A percentile compares a stretch with the other conserved stretches of the same genome.
phyloP scores from a whole-genome alignment of 1,140 invertebrate species.

The Zaprionus inermis region DNA sequence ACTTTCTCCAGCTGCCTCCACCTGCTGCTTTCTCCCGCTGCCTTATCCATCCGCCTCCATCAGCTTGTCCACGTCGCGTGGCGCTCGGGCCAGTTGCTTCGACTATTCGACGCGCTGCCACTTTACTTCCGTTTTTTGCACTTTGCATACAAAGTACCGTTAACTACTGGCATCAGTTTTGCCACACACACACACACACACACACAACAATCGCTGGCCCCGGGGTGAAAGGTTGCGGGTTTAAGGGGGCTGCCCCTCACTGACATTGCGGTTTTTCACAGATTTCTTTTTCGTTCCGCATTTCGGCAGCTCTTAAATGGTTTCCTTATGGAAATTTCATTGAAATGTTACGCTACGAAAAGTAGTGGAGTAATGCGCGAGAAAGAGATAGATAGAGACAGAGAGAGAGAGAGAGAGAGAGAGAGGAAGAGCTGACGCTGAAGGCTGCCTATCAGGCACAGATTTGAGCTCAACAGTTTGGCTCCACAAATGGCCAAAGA shows the following conservation, averaged over 20 bases:
- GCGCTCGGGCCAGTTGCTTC: constrained; percentile 36
- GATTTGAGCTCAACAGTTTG: constrained; percentile 57
- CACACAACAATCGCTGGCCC: constrained; percentile 52
- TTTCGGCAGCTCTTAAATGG: constrained; percentile 55
- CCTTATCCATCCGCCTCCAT: background rate
- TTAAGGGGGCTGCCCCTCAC: background rate
- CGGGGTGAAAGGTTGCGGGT: background rate
- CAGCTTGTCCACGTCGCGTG: constrained; percentile 8
- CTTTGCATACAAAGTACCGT: constrained; percentile 82
- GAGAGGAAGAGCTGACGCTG: background rate
- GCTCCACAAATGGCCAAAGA: constrained; percentile 18
- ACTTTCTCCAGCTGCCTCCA: background rate
- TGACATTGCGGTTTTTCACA: constrained; percentile 67
- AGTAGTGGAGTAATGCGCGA: constrained; percentile 10
- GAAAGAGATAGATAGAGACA: background rate
- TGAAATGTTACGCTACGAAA: constrained; percentile 51
- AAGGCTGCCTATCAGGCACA: constrained; percentile 50
- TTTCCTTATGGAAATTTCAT: constrained; percentile 71
- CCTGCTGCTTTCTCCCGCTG: background rate
- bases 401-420: background rate
- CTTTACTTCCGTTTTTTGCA: constrained; percentile 72
- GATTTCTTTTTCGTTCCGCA: constrained; percentile 56
- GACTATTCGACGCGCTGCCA: constrained; percentile 45
- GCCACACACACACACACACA: background rate
- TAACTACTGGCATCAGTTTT: constrained; percentile 76